These are phyloP conservation scores for Andrena haemorrhoa DNA, from an alignment of 2,888 invertebrate species.

Conservation along the genomic window DNA sequence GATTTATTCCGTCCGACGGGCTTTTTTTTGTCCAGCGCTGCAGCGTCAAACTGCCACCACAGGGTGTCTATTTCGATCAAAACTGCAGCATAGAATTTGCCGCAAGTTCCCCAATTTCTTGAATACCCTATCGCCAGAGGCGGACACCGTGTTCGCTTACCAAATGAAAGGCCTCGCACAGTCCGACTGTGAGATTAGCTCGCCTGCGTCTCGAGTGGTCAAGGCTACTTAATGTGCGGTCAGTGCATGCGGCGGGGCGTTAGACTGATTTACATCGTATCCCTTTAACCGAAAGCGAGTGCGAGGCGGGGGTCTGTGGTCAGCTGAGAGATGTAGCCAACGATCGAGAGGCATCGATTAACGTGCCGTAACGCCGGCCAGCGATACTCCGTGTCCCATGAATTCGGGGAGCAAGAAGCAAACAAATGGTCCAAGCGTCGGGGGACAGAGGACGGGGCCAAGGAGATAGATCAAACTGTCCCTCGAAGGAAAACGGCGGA, in stretches of 20 bases:
- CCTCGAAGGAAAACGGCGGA: background rate
- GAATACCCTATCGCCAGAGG: conserved; percentile 20
- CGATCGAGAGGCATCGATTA: conserved; percentile 64
- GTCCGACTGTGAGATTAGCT: conserved; percentile 63
- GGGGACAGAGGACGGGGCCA: background rate
- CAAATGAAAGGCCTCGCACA: conserved; percentile 39
- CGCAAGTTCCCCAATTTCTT: background rate
- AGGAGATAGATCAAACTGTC: background rate
- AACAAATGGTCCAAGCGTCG: background rate
- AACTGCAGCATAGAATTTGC: too few species aligned
- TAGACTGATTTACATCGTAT: conserved; percentile 84
- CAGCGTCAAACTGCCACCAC: too few species aligned
- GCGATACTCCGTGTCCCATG: conserved; percentile 17
- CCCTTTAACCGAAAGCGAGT: conserved; percentile 75
- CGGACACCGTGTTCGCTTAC: background rate
- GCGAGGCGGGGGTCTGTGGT: conserved; percentile 77
- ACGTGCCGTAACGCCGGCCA: background rate
- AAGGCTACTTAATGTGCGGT: conserved; percentile 83
- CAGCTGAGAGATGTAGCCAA: conserved; percentile 79
- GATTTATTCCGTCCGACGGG: too few species aligned
- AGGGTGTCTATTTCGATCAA: too few species aligned
- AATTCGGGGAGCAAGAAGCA: background rate
- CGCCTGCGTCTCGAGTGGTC: conserved; percentile 73
- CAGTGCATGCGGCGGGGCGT: conserved; percentile 81
- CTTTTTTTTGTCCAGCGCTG: too few species aligned